These are phyloP conservation scores for Sturmia bella DNA, from an alignment of 2,888 invertebrate genomes.

Conservation along the genomic window DNA sequence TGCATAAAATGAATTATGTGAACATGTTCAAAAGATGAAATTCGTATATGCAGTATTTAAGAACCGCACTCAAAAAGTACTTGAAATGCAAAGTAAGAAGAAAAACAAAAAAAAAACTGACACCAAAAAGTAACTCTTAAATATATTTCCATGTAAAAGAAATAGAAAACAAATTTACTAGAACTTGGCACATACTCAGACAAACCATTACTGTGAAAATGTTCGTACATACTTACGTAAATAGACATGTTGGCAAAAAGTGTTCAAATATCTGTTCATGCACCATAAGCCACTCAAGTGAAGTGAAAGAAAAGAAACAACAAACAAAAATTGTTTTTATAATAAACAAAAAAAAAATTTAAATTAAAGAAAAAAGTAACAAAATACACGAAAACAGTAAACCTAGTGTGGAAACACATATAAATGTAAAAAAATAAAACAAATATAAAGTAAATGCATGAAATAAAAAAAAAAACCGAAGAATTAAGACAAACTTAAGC, in stretches of 20 bases:
- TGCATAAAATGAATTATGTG: constrained; percentile 54
- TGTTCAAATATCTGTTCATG: constrained; percentile 49
- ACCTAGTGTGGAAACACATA: constrained; percentile 44
- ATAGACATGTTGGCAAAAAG: constrained; percentile 17
- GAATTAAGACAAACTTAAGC: constrained; percentile 67
- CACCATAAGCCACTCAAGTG: constrained; percentile 68
- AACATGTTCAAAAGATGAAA: constrained; percentile 64
- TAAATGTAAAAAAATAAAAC: neutral
- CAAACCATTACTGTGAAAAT: constrained; percentile 45
- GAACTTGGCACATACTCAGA: constrained; percentile 52
- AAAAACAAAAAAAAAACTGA: constrained; percentile 54
- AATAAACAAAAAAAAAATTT: constrained; percentile 64
- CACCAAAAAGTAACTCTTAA: constrained; percentile 71
- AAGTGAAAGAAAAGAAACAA: constrained; percentile 66
- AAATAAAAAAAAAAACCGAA: constrained; percentile 46
- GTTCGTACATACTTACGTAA: neutral
- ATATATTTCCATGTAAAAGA: constrained; percentile 63
- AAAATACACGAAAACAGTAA: constrained; percentile 56
- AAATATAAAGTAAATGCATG: constrained; percentile 31
- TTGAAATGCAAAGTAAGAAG: constrained; percentile 29
- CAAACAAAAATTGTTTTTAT: constrained; percentile 47
- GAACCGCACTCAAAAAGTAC: constrained; percentile 65
- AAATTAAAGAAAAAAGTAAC: constrained; percentile 52
- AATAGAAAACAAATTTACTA: constrained; percentile 56
- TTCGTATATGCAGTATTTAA: constrained; percentile 60